Base-by-base conservation (phyloP, 2,888 invertebrate genomes). In the Lysandra bellargus region DNA sequence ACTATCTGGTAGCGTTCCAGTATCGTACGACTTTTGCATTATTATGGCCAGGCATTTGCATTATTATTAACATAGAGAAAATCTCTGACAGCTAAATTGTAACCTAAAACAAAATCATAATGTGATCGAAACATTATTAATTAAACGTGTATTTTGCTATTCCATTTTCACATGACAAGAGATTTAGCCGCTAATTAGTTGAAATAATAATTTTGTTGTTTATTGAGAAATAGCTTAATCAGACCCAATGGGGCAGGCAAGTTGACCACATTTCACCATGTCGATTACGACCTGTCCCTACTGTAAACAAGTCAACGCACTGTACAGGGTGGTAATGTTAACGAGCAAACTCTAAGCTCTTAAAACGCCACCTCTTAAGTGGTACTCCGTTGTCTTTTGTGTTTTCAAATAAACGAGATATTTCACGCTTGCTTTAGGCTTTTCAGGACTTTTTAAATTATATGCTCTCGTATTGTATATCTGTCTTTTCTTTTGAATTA, bases 301-400 rank as follows among this genome's bases (percentile, higher is more conserved):
- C 14, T 14, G 14, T 37, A 33, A 69, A 33, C 30, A 64, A 61
- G 60, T 23, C n/a, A 5, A 30, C 64, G 30, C 30, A 64, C 33
- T 33, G 69, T 69, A 33, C 69, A 14, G 76, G 76, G 76, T 33
- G 53, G 76, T 30, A 57, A 76, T 53, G 30, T 53, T 76, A 17
- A 76, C 57, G 76, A 75, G 53, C 75, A 53, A 49, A 30, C 44
- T 30, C 57, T 76, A 49, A 76, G 49, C 49, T 30, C 76, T 69
- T 69, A 69, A 69, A 69, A 53, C 57, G 17, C 76, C 74, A 49
- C 44, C 76, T 76, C 14, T 57, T 76, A 57, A 76, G 76, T 76
- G 76, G 76, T 33, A 53, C 76, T 76, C 17, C 33, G 74, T 9
- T 76, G 76, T 57, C 76, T 76, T 76, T 76, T 76, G 53, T 57